These are phyloP conservation scores for Drosophila robusta DNA, from an alignment of 2,888 invertebrate species.

Conservation along the genomic window DNA sequence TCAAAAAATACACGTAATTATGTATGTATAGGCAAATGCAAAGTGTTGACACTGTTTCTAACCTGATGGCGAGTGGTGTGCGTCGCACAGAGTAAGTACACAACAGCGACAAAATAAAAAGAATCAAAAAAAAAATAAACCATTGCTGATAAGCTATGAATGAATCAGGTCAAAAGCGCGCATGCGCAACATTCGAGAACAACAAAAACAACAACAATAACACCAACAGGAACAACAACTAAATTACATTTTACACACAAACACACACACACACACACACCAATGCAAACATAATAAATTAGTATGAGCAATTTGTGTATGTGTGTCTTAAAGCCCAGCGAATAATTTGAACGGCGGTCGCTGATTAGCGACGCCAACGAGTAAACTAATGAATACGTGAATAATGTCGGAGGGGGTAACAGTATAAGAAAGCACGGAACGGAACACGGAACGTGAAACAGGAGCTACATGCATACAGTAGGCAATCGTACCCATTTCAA, in stretches of 20 bases:
- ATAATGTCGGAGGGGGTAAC: neutral
- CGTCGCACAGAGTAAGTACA: constrained; percentile 2
- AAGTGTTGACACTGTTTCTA: constrained; percentile 23
- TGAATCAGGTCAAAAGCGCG: constrained; percentile 73
- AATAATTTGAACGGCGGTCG: constrained; percentile 25
- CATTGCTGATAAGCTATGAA: constrained; percentile 58
- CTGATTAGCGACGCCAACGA: constrained; percentile 45
- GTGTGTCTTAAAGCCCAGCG: constrained; percentile 2
- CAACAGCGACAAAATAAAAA: constrained; percentile 14
- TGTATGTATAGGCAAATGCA: too few relatives aligned
- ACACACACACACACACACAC: neutral
- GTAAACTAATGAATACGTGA: constrained; percentile 4
- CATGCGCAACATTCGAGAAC: constrained; percentile 61
- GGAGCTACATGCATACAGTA: neutral
- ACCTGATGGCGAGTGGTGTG: constrained; percentile 15
- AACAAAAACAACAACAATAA: constrained; percentile 23
- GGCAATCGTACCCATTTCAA: neutral
- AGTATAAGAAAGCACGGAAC: neutral
- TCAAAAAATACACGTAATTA: too few relatives aligned
- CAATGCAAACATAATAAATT: constrained; percentile 6
- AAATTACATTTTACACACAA: constrained; percentile 4
- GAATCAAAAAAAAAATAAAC: constrained; percentile 11
- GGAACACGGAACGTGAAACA: constrained; percentile 3
- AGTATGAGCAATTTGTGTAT: constrained; percentile 5
- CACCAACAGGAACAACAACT: constrained; percentile 5